Evolutionary conservation across 2,888 invertebrate genomes (phyloP).

Genomic region (Ditula angustiorana): DNA sequence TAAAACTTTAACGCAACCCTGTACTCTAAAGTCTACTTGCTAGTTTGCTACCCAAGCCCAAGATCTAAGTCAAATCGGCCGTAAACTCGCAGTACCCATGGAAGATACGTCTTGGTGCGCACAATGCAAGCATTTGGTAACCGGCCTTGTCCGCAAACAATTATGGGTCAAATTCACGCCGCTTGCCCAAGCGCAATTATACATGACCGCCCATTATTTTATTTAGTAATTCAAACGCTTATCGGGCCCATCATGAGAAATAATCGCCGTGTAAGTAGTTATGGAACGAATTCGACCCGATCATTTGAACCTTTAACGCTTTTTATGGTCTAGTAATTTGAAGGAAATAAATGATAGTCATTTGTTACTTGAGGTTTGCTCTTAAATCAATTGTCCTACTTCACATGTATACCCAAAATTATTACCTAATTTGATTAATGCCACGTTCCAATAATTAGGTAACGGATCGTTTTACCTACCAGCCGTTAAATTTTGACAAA

Average conservation of each 20-base stretch:
- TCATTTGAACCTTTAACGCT: slow-evolving; percentile 26
- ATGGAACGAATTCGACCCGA: slow-evolving; percentile 23
- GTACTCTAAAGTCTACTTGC: too few species aligned
- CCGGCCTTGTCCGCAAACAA: slow-evolving; percentile 65
- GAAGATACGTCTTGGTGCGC: slow-evolving; percentile 53
- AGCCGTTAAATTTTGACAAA: too few species aligned
- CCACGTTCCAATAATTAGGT: too few species aligned
- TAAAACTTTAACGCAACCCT: too few species aligned
- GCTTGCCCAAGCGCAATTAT: slow-evolving; percentile 75
- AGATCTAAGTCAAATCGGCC: not conserved
- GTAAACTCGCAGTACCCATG: slow-evolving; percentile 46
- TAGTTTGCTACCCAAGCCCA: too few species aligned
- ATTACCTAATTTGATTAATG: too few species aligned
- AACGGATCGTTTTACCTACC: too few species aligned
- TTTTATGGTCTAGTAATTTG: slow-evolving; percentile 20
- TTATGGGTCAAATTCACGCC: slow-evolving; percentile 70
- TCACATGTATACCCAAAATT: too few species aligned
- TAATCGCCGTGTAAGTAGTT: slow-evolving; percentile 35
- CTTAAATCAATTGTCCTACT: slow-evolving; percentile 13
- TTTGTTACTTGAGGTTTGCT: slow-evolving; percentile 13
- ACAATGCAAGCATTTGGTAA: slow-evolving; percentile 66
- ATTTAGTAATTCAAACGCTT: slow-evolving; percentile 69
- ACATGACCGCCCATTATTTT: slow-evolving; percentile 73
- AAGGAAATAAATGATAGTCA: slow-evolving; percentile 21
- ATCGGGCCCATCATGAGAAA: slow-evolving; percentile 58